Evolutionary conservation across 2,113 vertebrate species (phyloP).

Genomic region (Myiopsitta monachus): DNA sequence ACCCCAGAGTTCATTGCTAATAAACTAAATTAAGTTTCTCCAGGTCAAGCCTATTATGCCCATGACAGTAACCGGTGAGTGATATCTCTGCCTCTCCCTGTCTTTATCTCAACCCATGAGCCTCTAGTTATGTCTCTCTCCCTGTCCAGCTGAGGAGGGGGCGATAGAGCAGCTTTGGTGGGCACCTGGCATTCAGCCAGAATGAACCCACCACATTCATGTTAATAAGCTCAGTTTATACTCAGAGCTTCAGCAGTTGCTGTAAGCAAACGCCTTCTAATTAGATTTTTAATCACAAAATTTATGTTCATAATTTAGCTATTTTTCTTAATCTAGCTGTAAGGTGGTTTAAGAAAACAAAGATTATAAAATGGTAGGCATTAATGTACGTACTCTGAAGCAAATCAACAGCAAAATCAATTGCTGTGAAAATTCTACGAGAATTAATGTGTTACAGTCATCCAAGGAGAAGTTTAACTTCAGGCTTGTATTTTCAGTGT

Average conservation of each 20-base stretch:
- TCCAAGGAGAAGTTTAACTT: conserved; percentile 1
- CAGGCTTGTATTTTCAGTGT: neutral
- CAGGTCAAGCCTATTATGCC: neutral
- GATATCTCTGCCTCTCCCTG: too few species aligned
- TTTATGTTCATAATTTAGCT: neutral
- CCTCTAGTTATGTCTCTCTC: accelerated
- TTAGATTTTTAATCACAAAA: neutral
- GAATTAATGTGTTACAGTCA: neutral
- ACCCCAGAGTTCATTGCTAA: neutral
- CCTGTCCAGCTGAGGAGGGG: neutral
- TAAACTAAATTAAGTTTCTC: neutral
- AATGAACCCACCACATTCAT: neutral
- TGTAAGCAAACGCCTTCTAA: neutral
- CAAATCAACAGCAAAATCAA: conserved; percentile 7
- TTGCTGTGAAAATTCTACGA: neutral
- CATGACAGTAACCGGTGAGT: neutral
- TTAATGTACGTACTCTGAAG: neutral
- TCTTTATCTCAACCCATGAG: neutral
- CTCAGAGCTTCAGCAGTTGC: neutral
- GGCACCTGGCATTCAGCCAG: neutral
- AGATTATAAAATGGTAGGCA: neutral
- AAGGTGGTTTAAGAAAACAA: conserved; percentile 1
- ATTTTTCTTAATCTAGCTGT: conserved; percentile 24
- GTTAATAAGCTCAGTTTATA: neutral
- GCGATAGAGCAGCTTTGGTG: neutral